A percentile compares a stretch with the other conserved stretches of the same genome.
Evolutionary conservation across 37 sponge, comb jelly and placozoan genomes (phyloP).

Genomic region (Beroe forskalii): DNA sequence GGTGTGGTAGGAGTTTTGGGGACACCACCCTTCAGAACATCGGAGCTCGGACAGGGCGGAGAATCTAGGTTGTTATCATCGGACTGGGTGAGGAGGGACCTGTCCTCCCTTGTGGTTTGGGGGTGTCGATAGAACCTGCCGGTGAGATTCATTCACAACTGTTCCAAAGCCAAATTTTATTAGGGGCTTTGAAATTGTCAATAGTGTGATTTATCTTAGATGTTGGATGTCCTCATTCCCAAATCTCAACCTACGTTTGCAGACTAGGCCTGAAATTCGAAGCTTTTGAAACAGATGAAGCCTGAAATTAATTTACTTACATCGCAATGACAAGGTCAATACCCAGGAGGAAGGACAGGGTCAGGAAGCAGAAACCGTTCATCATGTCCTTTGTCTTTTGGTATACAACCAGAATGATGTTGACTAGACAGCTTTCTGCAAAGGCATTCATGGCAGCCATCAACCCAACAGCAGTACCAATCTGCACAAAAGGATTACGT

Average conservation of each 20-base stretch:
- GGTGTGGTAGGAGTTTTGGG: slow-evolving; percentile 25
- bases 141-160: not conserved
- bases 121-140: slow-evolving; percentile 45
- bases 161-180: too few species aligned
- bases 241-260: too few species aligned
- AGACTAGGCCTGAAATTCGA: too few species aligned
- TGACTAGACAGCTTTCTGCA: slow-evolving; percentile 21
- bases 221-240: too few species aligned
- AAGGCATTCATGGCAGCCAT: slow-evolving; percentile 41
- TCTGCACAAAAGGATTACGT: not conserved
- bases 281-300: too few species aligned
- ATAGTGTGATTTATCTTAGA: too few species aligned
- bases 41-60: slow-evolving; percentile 8
- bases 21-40: slow-evolving; percentile 57
- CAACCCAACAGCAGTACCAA: slow-evolving; percentile 23
- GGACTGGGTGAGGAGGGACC: not conserved
- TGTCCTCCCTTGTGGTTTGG: slow-evolving; percentile 39
- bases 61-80: not conserved
- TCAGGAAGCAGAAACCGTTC: slow-evolving; percentile 55
- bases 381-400: slow-evolving; percentile 2
- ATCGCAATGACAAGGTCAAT: slow-evolving; percentile 55
- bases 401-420: slow-evolving; percentile 20
- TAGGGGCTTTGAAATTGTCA: too few species aligned
- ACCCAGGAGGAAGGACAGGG: slow-evolving; percentile 29
- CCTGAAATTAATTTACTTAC: too few species aligned